Conservation (phyloP, 2,888 invertebrate species). For the Oasisia sp. region DNA sequence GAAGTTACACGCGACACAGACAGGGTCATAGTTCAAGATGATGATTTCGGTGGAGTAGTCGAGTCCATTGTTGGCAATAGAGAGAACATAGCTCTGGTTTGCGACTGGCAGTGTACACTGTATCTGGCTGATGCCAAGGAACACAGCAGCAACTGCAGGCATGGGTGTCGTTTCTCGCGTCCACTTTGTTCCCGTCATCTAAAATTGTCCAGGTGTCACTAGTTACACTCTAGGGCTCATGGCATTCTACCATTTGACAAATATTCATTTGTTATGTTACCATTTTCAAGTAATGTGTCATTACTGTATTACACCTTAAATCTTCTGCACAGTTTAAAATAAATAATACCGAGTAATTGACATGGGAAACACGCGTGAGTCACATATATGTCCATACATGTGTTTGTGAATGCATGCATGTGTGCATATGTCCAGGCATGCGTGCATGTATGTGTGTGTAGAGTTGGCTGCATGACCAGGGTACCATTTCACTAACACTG, state of each 20-base stretch:
- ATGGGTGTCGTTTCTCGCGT: no score
- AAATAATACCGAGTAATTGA: neutral
- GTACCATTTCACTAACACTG: no score
- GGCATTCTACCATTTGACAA: neutral
- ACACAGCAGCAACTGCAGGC: neutral
- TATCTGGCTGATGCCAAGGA: neutral
- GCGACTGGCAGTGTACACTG: neutral
- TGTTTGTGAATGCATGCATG: neutral
- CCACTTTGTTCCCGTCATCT: slow-evolving; percentile 1
- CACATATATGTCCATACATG: no score
- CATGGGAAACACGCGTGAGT: no score
- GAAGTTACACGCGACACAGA: neutral
- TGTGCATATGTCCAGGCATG: neutral
- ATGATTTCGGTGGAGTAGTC: neutral
- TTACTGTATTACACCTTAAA: neutral
- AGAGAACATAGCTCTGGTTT: neutral
- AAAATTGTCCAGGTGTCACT: neutral
- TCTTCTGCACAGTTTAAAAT: neutral
- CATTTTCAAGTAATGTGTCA: neutral
- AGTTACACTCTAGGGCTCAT: neutral
- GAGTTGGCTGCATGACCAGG: no score
- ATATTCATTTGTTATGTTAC: neutral
- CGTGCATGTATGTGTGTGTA: neutral
- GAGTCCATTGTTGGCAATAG: neutral
- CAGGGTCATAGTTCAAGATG: slow-evolving; percentile 20